phyloP scores from a whole-genome alignment of 2,888 invertebrate genomes.

The Chesias legatella region DNA sequence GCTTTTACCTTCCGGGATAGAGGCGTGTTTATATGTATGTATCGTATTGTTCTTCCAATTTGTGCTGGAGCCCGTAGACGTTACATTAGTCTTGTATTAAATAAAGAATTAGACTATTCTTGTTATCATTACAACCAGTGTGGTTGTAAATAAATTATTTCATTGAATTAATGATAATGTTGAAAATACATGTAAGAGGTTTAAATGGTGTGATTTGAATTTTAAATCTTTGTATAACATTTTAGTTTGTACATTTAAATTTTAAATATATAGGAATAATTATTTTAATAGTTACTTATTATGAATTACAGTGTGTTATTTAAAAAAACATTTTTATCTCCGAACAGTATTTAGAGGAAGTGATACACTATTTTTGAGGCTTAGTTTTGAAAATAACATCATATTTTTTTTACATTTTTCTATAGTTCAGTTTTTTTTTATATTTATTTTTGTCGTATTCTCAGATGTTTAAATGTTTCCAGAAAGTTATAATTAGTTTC shows the following conservation, averaged over 20 bases:
- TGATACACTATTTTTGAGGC: slow-evolving; percentile 69
- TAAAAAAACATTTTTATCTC: slow-evolving; percentile 42
- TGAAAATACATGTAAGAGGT: slow-evolving; percentile 54
- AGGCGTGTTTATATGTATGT: no score
- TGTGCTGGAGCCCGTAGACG: no score
- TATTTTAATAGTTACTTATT: slow-evolving; percentile 33
- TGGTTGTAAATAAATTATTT: slow-evolving; percentile 75
- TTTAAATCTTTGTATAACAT: slow-evolving; percentile 52
- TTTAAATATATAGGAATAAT: slow-evolving; percentile 40
- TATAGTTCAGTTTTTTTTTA: slow-evolving; percentile 19
- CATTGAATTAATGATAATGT: slow-evolving; percentile 65
- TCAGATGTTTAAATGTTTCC: slow-evolving; percentile 28
- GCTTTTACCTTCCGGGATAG: no score
- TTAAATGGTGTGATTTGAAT: slow-evolving; percentile 60
- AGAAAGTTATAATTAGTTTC: slow-evolving; percentile 45
- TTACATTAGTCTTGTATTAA: slow-evolving; percentile 9
- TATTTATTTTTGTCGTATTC: slow-evolving; percentile 22
- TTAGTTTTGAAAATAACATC: slow-evolving; percentile 44
- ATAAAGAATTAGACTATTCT: slow-evolving; percentile 46
- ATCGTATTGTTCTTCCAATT: no score
- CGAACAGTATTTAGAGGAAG: slow-evolving; percentile 60
- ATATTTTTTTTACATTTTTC: slow-evolving; percentile 26
- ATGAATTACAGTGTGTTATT: slow-evolving; percentile 46
- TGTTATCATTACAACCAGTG: slow-evolving; percentile 66
- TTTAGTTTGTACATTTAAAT: slow-evolving; percentile 48